Evolutionary conservation across 2,113 vertebrate species (phyloP).

Genomic region (Oostethus manadensis): DNA sequence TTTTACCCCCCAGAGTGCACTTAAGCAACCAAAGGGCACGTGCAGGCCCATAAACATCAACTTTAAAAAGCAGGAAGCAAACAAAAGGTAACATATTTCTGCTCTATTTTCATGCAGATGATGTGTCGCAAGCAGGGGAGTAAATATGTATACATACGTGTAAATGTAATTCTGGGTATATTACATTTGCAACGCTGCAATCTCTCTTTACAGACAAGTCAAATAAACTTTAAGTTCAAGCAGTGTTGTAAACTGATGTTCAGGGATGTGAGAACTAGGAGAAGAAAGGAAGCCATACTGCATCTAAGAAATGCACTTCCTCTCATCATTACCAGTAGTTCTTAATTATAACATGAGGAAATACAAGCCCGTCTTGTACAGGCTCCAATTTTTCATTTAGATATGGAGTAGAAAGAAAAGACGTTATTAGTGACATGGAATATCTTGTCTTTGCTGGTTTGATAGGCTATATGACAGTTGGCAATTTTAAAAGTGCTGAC

Average conservation of each 20-base stretch:
- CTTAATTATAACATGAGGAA: constrained; percentile 27
- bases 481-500: constrained; percentile 38
- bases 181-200: neutral
- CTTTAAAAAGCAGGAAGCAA: neutral
- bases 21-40: constrained; percentile 17
- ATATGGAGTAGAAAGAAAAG: constrained; percentile 11
- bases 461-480: constrained; percentile 38
- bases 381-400: constrained; percentile 29
- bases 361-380: constrained; percentile 12
- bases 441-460: constrained; percentile 14
- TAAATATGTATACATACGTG: neutral
- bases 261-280: neutral
- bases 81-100: constrained; percentile 4
- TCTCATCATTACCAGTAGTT: constrained; percentile 5
- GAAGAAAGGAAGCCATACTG: neutral
- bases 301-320: neutral
- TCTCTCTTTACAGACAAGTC: neutral
- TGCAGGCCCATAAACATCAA: constrained; percentile 8
- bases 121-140: neutral
- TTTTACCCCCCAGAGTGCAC: constrained; percentile 5
- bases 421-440: constrained; percentile 31
- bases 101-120: neutral
- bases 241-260: neutral
- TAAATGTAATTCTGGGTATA: neutral
- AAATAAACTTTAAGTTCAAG: neutral